Evolutionary conservation across 2,888 invertebrate genomes (phyloP).

Genomic region (Tanypteryx hageni): DNA sequence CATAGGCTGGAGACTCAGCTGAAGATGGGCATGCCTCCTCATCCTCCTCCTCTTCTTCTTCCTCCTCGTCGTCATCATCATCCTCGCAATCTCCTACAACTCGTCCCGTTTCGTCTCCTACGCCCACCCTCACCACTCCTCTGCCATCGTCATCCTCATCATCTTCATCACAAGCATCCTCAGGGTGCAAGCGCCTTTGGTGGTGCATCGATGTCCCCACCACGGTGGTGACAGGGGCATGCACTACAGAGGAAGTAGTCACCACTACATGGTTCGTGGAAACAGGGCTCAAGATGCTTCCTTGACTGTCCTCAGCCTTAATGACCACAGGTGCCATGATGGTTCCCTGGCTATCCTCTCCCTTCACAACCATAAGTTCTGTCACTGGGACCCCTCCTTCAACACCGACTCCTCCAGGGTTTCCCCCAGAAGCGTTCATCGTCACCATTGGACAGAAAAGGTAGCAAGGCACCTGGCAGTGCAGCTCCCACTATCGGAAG

Average conservation of each 20-base stretch:
- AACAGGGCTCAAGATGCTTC: conserved; percentile 40
- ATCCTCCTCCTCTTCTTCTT: conserved; percentile 75
- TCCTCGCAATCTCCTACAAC: conserved; percentile 22
- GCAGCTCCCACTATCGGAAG: conserved; percentile 17
- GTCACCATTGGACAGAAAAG: conserved; percentile 69
- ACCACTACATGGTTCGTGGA: conserved; percentile 37
- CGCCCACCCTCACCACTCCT: conserved; percentile 24
- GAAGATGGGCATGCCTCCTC: conserved; percentile 91
- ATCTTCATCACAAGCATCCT: background rate
- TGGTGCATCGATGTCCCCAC: conserved; percentile 47
- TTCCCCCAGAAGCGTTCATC: conserved; percentile 69
- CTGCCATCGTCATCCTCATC: conserved; percentile 17
- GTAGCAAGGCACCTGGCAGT: conserved; percentile 33
- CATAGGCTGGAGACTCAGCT: conserved; percentile 79
- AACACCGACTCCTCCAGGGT: conserved; percentile 50
- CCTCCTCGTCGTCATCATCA: conserved; percentile 37
- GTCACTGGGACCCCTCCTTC: conserved; percentile 47
- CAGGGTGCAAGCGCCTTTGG: background rate
- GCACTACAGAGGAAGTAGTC: conserved; percentile 46
- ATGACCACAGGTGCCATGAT: conserved; percentile 43
- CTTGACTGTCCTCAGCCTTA: conserved; percentile 21
- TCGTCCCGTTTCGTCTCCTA: background rate
- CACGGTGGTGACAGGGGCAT: conserved; percentile 13
- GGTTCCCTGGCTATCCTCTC: conserved; percentile 36
- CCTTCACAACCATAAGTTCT: conserved; percentile 45